phyloP scores from a whole-genome alignment of 2,797 vertebrate genomes.

The Moxostoma hubbsi region DNA sequence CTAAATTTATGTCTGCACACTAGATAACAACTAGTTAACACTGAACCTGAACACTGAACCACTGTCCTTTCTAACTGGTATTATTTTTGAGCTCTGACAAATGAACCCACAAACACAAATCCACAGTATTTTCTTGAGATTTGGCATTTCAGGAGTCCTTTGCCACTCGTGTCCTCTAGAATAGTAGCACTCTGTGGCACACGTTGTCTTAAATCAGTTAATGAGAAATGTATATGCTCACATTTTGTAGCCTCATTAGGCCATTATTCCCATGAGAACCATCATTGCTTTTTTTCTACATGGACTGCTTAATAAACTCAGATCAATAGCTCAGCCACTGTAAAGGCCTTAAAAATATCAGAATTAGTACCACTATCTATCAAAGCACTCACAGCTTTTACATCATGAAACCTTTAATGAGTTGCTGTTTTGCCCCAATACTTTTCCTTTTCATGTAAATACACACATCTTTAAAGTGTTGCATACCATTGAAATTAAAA shows the following conservation, averaged over 20 bases:
- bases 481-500: conserved; percentile 6
- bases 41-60: too few relatives aligned
- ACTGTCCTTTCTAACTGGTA: too few relatives aligned
- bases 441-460: conserved; percentile 1
- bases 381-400: conserved; percentile 10
- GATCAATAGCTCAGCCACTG: conserved; percentile 29
- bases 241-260: conserved; percentile 6
- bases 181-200: neutral
- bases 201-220: neutral
- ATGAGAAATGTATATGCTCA: conserved; percentile 10
- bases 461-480: conserved; percentile 15
- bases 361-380: conserved; percentile 15
- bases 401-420: conserved; percentile 20
- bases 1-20: too few relatives aligned
- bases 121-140: neutral
- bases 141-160: neutral
- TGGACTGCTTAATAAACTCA: neutral
- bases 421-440: neutral
- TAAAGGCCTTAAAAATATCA: conserved; percentile 2
- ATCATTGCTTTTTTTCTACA: neutral
- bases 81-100: neutral
- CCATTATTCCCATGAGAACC: neutral
- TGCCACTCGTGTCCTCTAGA: neutral
- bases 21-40: too few relatives aligned
- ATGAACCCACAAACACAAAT: neutral